Percentiles rank a stretch among this genome's conserved stretches.
Conservation (phyloP, 2,797 vertebrate genomes). For the Pristis pectinata region DNA sequence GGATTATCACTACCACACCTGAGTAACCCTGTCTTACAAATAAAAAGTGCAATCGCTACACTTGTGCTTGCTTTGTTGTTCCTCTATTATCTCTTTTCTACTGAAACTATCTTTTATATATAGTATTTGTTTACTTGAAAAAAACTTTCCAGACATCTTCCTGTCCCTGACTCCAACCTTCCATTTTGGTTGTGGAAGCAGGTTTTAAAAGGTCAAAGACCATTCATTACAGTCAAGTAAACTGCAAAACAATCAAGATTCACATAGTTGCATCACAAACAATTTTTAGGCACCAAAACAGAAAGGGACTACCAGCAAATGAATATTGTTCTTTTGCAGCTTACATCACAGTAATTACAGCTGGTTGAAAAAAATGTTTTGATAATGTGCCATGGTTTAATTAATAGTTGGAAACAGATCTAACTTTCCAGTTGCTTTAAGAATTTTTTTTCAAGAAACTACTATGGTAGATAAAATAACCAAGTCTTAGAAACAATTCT, state of each 20-base stretch:
- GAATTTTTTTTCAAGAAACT: background rate
- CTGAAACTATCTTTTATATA: background rate
- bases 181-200: background rate
- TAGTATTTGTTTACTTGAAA: background rate
- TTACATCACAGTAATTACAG: background rate
- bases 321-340: background rate
- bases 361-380: background rate
- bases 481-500: background rate
- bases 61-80: background rate
- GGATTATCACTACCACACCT: background rate
- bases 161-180: background rate
- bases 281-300: background rate
- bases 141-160: background rate
- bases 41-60: background rate
- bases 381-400: background rate
- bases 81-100: background rate
- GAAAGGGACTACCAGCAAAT: background rate
- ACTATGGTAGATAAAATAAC: background rate
- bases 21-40: background rate
- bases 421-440: too few relatives aligned
- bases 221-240: background rate
- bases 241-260: background rate
- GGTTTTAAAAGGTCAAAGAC: background rate
- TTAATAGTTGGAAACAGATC: background rate
- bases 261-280: background rate